Evolutionary conservation across 2,797 vertebrate species (phyloP).

Genomic region (Xerus rutilus): DNA sequence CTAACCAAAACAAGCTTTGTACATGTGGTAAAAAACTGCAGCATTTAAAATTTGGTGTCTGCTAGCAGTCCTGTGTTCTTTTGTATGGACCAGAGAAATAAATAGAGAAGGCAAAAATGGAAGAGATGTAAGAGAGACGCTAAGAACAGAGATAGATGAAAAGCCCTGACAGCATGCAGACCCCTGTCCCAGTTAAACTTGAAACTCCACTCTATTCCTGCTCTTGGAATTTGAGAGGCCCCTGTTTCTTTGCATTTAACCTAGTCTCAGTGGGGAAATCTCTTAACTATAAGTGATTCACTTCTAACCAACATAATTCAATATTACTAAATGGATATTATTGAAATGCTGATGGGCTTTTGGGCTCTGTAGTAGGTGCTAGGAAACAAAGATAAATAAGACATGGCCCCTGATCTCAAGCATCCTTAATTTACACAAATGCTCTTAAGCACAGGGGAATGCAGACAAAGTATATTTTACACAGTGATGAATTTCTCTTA

Average conservation of each 20-base stretch:
- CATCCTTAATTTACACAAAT: background rate
- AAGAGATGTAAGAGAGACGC: background rate
- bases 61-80: background rate
- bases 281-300: background rate
- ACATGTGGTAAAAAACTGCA: background rate
- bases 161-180: background rate
- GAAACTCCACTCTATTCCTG: background rate
- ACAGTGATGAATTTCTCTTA: conserved; percentile 15
- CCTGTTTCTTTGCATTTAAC: background rate
- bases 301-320: background rate
- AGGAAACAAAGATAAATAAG: background rate
- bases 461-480: background rate
- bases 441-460: background rate
- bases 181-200: background rate
- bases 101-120: background rate
- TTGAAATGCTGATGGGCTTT: background rate
- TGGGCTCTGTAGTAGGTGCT: background rate
- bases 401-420: too few relatives aligned
- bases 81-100: background rate
- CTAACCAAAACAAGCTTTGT: background rate
- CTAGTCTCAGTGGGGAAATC: background rate
- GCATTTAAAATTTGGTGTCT: background rate
- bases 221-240: conserved; percentile 1
- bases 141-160: background rate
- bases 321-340: background rate